These are phyloP conservation scores for Enteromius paludinosus DNA, from an alignment of 2,797 vertebrate genomes.

Conservation along the genomic window DNA sequence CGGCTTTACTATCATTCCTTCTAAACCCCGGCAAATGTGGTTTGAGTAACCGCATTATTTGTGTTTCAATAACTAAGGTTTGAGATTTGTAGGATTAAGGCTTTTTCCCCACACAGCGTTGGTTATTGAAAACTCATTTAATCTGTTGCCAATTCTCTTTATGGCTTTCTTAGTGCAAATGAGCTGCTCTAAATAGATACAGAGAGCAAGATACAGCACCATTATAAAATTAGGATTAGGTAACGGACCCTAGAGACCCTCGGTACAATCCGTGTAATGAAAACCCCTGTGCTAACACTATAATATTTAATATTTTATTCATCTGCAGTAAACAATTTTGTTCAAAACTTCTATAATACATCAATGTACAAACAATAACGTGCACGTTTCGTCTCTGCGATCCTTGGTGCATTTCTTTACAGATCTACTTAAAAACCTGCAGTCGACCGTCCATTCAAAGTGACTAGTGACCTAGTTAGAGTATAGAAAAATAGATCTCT, in stretches of 20 bases:
- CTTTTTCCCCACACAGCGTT: neutral
- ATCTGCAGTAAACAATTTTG: neutral
- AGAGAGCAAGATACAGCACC: neutral
- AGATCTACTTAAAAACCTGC: constrained; percentile 20
- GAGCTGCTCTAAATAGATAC: neutral
- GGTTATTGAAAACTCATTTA: constrained; percentile 14
- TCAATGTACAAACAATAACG: constrained; percentile 6
- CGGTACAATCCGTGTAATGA: neutral
- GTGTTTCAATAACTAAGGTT: neutral
- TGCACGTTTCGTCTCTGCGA: neutral
- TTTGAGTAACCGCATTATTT: neutral
- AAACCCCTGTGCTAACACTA: neutral
- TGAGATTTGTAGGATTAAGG: constrained; percentile 7
- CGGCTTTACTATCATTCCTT: neutral
- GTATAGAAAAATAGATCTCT: constrained; percentile 74
- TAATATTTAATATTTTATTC: constrained; percentile 11
- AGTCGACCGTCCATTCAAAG: neutral
- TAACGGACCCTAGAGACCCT: neutral
- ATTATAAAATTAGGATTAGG: neutral
- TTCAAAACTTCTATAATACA: neutral
- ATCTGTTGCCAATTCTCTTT: constrained; percentile 17
- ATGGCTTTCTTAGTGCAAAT: constrained; percentile 4
- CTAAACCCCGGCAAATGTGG: neutral
- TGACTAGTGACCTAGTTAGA: neutral
- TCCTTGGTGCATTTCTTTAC: neutral